These are phyloP conservation scores for Zaprionus camerounensis DNA, from an alignment of 1,140 invertebrate species.

Conservation along the genomic window DNA sequence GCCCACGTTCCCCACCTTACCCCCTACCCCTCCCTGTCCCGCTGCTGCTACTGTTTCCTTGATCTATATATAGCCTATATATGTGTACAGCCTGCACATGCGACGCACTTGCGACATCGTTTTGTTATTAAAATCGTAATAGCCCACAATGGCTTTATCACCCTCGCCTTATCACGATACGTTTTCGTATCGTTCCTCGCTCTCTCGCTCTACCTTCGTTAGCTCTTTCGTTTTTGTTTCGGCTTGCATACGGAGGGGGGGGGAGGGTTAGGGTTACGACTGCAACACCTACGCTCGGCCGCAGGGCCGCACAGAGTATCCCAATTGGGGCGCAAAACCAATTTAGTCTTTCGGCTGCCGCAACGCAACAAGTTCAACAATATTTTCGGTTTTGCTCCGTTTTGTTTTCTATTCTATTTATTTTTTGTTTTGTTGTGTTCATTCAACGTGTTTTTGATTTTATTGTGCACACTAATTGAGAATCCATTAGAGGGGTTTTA, in stretches of 20 bases:
- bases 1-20: neutral
- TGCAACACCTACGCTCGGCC: slow-evolving; percentile 35
- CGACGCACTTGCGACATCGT: slow-evolving; percentile 35
- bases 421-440: neutral
- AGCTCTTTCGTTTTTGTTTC: neutral
- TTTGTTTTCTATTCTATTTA: neutral
- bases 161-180: slow-evolving; percentile 32
- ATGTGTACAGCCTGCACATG: neutral
- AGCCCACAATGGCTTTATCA: slow-evolving; percentile 49
- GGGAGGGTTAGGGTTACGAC: neutral
- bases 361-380: slow-evolving; percentile 2
- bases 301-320: slow-evolving; percentile 3
- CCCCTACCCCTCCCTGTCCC: neutral
- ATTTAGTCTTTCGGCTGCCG: slow-evolving; percentile 47
- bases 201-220: neutral
- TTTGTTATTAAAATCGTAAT: slow-evolving; percentile 51
- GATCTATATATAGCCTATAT: neutral
- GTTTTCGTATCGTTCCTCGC: slow-evolving; percentile 34
- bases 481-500: slow-evolving; percentile 55
- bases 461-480: slow-evolving; percentile 59
- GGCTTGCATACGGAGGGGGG: neutral
- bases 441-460: no score
- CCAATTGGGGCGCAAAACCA: slow-evolving; percentile 13
- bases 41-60: neutral
- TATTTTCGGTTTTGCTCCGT: neutral